Conservation (phyloP, 2,113 vertebrate genomes). For the Stigmatopora argus region DNA sequence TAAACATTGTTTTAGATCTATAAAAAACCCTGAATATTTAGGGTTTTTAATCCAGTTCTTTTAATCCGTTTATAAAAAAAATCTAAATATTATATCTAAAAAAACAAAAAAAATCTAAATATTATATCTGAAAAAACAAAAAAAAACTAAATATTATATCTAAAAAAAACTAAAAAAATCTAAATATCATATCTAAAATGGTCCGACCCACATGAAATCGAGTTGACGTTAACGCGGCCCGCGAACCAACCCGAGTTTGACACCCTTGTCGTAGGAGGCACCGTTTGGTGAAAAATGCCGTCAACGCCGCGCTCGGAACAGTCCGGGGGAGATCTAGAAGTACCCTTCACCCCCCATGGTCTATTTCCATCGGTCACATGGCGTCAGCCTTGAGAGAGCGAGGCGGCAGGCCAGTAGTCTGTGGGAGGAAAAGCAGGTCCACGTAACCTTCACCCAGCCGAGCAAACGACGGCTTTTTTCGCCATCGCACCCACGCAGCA, state of each 20-base stretch:
- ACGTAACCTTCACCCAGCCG: constrained; percentile 46
- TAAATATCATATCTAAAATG: too few species aligned
- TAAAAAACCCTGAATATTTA: too few species aligned
- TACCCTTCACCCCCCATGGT: constrained; percentile 41
- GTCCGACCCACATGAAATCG: too few species aligned
- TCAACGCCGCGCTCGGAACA: background rate
- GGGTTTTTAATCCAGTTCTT: too few species aligned
- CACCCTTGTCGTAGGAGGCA: constrained; percentile 47
- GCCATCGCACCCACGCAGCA: constrained; percentile 41
- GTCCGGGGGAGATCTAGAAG: constrained; percentile 52
- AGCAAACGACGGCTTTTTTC: constrained; percentile 41
- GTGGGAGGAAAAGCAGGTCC: constrained; percentile 53
- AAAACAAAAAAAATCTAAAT: too few species aligned
- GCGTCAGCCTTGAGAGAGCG: constrained; percentile 29
- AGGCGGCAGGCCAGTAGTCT: constrained; percentile 20
- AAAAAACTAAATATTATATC: too few species aligned
- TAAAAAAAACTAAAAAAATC: too few species aligned
- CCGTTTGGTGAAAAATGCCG: constrained; percentile 33
- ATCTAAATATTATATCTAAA: too few species aligned
- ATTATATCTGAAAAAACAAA: too few species aligned
- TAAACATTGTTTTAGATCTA: too few species aligned
- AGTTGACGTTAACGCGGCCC: too few species aligned
- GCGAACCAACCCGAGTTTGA: background rate
- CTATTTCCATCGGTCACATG: constrained; percentile 32
- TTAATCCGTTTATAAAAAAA: too few species aligned